Evolutionary conservation across 2,113 vertebrate species (phyloP), one percentile per base, ranked within the genome.

Genomic region (Spizaetus ornatus): DNA sequence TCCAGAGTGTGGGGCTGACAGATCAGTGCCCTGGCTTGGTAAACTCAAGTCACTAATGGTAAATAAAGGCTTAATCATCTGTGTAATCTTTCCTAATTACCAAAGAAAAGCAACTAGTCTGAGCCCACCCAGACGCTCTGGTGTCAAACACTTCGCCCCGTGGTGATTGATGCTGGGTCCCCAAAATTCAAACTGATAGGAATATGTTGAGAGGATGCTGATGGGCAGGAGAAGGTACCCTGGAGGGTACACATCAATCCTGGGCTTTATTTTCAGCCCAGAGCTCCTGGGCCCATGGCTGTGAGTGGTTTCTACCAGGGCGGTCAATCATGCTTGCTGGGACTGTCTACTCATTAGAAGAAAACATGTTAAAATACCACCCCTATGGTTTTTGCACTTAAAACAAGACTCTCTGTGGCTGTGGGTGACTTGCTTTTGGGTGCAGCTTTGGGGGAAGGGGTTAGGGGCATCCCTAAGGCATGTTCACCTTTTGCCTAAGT

Each of bases 71-170:
- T 90, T 94, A 61, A 92, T 95, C 86, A 43, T 82, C 89, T 77
- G 53, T 50, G n/a, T 87, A 88, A 97, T 80, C 93, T 89, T 72
- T 50, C 74, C 63, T 91, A 95, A 96, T 95, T 81, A 95, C 27
- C 67, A 56, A 80, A 93, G 82, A 63, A 95, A 96, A 96, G 66
- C 90, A 95, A 40, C 58, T n/a, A 31, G 26, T 22, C 69, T n/a
- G 82, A 92, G 91, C 93, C 94, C 95, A 96, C 95, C 87, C 95
- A 95, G 92, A 90, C 82, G 63, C 45, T 93, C 34, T 0, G 0
- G 36, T 29, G 82, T 88, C 96, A 95, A 93, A 95, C 92, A 79
- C 31, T 91, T 89, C 74, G 91, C 56, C 47, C 15, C 0, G 0
- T 3, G 11, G 81, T 97, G 95, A 96, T 73, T 90, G 88, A 94